These are phyloP conservation scores for Megaptera novaeangliae DNA, from an alignment of 2,113 vertebrate genomes.

Conservation along the genomic window DNA sequence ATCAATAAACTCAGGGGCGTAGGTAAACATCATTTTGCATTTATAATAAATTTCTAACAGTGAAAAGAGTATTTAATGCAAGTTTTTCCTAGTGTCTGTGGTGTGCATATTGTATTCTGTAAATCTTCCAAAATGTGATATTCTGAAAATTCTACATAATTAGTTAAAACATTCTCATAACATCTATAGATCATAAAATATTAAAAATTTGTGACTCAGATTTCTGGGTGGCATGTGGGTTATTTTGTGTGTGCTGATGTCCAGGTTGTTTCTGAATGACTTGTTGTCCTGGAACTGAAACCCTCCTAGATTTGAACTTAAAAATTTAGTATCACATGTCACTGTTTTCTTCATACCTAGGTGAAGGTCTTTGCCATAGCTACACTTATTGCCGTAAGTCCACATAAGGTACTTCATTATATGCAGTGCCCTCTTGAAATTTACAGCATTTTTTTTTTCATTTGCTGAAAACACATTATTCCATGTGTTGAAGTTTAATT, in stretches of 20 bases:
- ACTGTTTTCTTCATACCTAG: not conserved
- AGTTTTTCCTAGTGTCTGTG: not conserved
- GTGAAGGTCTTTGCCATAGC: not conserved
- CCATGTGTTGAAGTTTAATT: not conserved
- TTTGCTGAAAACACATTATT: not conserved
- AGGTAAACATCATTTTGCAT: not conserved
- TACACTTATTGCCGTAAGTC: not conserved
- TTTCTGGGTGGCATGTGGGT: not conserved
- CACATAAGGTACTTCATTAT: not conserved
- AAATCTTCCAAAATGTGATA: not conserved
- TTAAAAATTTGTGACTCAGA: not conserved
- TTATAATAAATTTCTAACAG: not conserved
- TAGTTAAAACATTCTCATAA: not conserved
- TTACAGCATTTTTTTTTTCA: not conserved
- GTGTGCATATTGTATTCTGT: not conserved
- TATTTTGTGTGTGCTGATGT: not conserved
- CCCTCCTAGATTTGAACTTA: not conserved
- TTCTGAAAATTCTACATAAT: not conserved
- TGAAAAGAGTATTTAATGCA: not conserved
- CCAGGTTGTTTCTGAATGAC: not conserved
- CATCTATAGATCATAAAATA: not conserved
- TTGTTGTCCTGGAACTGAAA: not conserved
- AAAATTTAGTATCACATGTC: not conserved
- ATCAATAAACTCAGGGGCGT: not conserved
- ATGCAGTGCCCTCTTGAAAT: not conserved